Conservation (phyloP, 2,888 invertebrate genomes). For the Tortricodes alternella region DNA sequence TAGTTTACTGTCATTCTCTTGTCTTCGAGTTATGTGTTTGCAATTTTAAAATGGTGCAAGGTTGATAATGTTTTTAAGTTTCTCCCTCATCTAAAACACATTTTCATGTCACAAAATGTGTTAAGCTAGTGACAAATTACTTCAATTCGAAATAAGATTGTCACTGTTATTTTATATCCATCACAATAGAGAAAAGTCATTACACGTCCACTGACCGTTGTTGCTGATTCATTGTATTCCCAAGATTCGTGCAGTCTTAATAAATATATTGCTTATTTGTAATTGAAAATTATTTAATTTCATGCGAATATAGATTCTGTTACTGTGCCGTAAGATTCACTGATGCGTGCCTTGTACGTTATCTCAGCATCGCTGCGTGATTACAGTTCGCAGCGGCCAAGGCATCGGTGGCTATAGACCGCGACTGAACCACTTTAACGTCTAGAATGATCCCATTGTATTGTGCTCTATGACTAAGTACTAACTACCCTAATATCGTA, state of each 20-base stretch:
- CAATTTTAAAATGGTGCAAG: too few relatives aligned
- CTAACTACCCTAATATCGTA: too few relatives aligned
- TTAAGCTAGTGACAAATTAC: conserved; percentile 7
- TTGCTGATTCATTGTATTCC: conserved; percentile 16
- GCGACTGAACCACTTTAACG: conserved; percentile 1
- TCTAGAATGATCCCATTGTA: neutral
- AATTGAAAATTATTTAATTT: conserved; percentile 1
- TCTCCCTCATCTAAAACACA: conserved; percentile 5
- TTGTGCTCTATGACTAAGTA: too few relatives aligned
- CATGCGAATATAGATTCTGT: conserved; percentile 18
- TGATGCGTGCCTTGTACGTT: conserved; percentile 19
- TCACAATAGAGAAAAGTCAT: neutral
- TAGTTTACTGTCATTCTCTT: neutral
- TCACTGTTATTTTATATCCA: conserved; percentile 3
- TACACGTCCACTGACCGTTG: neutral
- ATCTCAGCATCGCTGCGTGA: conserved; percentile 21
- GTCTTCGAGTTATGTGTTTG: too few relatives aligned
- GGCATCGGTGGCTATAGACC: conserved; percentile 8
- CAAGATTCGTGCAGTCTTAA: too few relatives aligned
- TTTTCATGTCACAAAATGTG: neutral
- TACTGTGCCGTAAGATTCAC: conserved; percentile 18
- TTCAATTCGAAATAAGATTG: neutral
- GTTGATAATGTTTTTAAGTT: too few relatives aligned
- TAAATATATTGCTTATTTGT: too few relatives aligned
- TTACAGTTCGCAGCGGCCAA: neutral